Evolutionary conservation across 2,113 vertebrate genomes (phyloP), one percentile per base, ranked within the genome.

Genomic region (Fulmarus glacialis): DNA sequence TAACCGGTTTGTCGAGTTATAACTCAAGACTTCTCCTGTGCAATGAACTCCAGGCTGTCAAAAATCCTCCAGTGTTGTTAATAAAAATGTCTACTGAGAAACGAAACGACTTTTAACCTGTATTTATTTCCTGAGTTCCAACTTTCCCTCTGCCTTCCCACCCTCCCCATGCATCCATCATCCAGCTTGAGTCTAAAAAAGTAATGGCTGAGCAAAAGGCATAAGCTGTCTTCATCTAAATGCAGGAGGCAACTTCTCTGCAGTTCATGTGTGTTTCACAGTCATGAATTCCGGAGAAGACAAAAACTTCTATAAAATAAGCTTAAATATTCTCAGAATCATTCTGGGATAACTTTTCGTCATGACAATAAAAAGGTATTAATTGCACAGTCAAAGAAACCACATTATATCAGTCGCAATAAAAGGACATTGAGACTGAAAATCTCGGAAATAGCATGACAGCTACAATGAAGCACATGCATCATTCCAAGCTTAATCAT

Each of bases 321-420:
- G 32, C 63, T 73, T 60, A 64, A 77, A 60, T 71, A 66, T 78
- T 73, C 55, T 67, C 62, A 88, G 66, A 75, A 45, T 79, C 34
- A 13, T 38, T 64, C 32, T 47, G 12, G 26, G 7, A 10, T 45
- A 85, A 59, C 21, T 67, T 45, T 80, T 66, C 78, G 30, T 42
- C 56, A 26, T 9, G 24, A 64, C 21, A 30, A 52, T 50, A 60
- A 85, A 75, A 79, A 42, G 23, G 8, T 34, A 81, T 71, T 47
- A 74, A 71, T 53, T 47, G 36, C 22, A 40, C 8, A 72, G 48
- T 26, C 45, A 59, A 78, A 75, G 43, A 84, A 78, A 67, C 11
- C 3, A 8, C 3, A 6, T 81, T 48, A 8, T 23, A 45, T 63
- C 6, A 59, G 58, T 58, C 0, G 0, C 29, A 84, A 83, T 55